phyloP scores from a whole-genome alignment of 2,797 vertebrate species.

The Oreonectes daqikongensis region DNA sequence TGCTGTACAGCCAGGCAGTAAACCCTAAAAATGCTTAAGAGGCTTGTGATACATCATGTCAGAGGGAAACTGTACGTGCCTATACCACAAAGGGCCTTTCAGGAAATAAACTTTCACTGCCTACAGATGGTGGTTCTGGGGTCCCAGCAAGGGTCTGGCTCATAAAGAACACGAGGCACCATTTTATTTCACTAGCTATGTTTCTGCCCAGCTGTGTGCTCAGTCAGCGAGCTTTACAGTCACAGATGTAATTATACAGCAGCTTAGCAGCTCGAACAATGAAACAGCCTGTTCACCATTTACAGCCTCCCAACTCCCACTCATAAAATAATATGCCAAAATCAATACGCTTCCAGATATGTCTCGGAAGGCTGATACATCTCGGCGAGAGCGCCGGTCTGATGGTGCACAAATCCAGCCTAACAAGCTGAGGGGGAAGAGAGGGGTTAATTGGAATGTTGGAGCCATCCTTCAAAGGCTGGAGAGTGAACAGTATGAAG shows the following conservation, averaged over 20 bases:
- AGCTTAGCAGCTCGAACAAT: constrained; percentile 50
- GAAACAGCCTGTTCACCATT: constrained; percentile 52
- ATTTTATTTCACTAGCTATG: constrained; percentile 60
- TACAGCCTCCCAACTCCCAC: constrained; percentile 37
- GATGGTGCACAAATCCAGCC: constrained; percentile 42
- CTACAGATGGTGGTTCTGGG: constrained; percentile 67
- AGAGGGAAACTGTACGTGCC: constrained; percentile 35
- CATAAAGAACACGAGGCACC: constrained; percentile 57
- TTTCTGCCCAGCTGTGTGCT: constrained; percentile 30
- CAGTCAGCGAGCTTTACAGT: constrained; percentile 32
- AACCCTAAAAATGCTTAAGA: constrained; percentile 55
- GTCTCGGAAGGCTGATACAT: constrained; percentile 36
- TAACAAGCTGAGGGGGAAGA: constrained; percentile 38
- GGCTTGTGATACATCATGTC: constrained; percentile 63
- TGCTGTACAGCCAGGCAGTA: constrained; percentile 54
- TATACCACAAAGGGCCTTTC: constrained; percentile 44
- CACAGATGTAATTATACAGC: constrained; percentile 50
- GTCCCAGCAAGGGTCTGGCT: constrained; percentile 54
- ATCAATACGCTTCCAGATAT: constrained; percentile 42
- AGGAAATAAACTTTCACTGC: constrained; percentile 65
- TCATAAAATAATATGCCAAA: constrained; percentile 48
- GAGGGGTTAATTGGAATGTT: constrained; percentile 45
- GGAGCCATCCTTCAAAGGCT: constrained; percentile 41
- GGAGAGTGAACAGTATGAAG: constrained; percentile 26
- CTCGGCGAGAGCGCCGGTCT: constrained; percentile 25